Base-by-base conservation (phyloP, 1,140 invertebrate species). In the Lepidurus packardi region DNA sequence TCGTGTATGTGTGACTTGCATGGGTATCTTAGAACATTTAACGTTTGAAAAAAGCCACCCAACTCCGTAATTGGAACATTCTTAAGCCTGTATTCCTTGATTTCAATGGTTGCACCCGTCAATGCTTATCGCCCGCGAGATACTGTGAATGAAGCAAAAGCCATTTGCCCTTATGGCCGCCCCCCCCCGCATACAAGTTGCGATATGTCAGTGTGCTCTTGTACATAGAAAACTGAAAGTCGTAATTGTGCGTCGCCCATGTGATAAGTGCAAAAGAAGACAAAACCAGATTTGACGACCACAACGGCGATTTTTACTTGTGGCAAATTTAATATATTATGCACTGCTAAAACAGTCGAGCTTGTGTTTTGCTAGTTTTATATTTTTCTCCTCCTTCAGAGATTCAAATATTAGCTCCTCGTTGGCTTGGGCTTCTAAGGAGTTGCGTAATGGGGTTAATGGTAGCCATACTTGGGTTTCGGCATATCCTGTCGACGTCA, bases 401-500 rank as follows among this genome's bases (percentile, higher is more conserved):
- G 21, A n/a, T 65, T 65, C 8, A 13, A n/a, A 21, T 3, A 13
- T 13, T 16, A 65, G 4, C 53, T 6, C 16, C 13, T 65, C 53
- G 4, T 65, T 65, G 21, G 6, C 8, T 65, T 65, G 7, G 21
- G 8, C 53, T 16, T 9, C 21, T 65, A 65, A 65, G 53, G 1
- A n/a, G 53, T 65, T 65, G 53, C 21, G 53, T 65, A 65, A 65
- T 65, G 53, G 53, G 53, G 53, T 65, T 65, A 65, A 65, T 21
- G 53, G 10, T 65, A 65, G n/a, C 53, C 16, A 21, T 65, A 21
- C 53, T 65, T 65, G 8, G 16, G 53, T 65, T 65, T 65, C 16
- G 53, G 53, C 53, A 65, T 65, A 65, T 65, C 53, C 53, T 65
- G 53, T 65, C 53, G 53, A 65, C 53, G 53, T 65, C 53, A 65